Base-by-base conservation (phyloP, 2,888 invertebrate species). In the Podabrus alpinus region DNA sequence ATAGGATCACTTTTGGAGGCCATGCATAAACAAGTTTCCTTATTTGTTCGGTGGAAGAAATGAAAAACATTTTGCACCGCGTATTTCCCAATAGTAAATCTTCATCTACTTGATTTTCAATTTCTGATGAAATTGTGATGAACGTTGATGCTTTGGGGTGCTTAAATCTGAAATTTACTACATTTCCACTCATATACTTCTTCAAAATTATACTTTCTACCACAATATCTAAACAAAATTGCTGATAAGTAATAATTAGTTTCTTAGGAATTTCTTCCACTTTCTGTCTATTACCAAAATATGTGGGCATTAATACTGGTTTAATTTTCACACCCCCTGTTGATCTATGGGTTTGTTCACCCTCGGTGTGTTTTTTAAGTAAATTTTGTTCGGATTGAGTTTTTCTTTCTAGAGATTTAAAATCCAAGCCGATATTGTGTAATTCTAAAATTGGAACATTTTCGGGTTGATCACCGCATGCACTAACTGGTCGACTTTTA, bases 131-230 rank as follows among this genome's bases (percentile, higher is more conserved):
- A 61, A 84, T 82, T 3, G 79, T 79, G 4, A 84, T 80, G 67
- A 76, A 80, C 62, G 83, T 83, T 1, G 82, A 78, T 1, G 84
- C 84, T 77, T 82, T 84, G 0, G 86, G 86, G 74, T 87, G 86
- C n/a, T 82, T 78, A 74, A 87, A 85, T 76, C 84, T 85, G 64
- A 86, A 81, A 45, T 80, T 79, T 25, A 84, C 78, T 69, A 80
- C 81, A n/a, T 74, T 80, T 0, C 79, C 75, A 15, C 78, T 76
- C 5, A 77, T 78, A 0, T 77, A 62, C 10, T 78, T 80, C 66
- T 79, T 81, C 83, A 85, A 84, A 4, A 77, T 72, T 15, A 86
- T 76, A 62, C 78, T 81, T 62, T 83, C 83, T 10, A 86, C 68
- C 15, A 82, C 81, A 1, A 86, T 78, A n/a, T 84, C 82, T 24